Evolutionary conservation across 2,797 vertebrate species (phyloP), one percentile per base, ranked within the genome.

Genomic region (Coregonus sp.): DNA sequence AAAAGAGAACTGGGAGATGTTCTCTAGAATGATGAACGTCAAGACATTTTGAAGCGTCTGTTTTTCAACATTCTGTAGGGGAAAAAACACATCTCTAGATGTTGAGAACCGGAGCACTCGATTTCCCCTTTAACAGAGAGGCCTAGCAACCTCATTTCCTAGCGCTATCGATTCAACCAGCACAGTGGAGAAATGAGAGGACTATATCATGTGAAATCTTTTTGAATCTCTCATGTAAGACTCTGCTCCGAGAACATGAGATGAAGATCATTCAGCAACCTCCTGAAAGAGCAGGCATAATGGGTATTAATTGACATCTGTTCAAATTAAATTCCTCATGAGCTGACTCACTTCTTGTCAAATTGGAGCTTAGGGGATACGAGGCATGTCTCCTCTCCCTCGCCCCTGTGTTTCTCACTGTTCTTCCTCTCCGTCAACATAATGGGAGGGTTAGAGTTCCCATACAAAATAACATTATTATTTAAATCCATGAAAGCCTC

Each of bases 281-380:
- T 83, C 75, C 50, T 73, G 74, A 76, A 81, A 78, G 70, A 79
- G 78, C 74, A 73, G 51, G 69, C 71, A 31, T 78, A 80, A 82
- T 74, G 69, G 70, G 50, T 74, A 76, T 79, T 89, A 86, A 87
- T 88, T 86, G 78, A 81, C 81, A 79, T 85, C 81, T 85, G 83
- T 81, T 82, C 51, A 82, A 84, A 78, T 86, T 73, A 80, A 85
- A 81, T 77, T 81, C 71, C 74, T 78, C 70, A 70, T 73, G 76
- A 85, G 79, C 78, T 88, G 88, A 86, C 89, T 80, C 76, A 82
- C 54, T 83, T 87, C 77, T 75, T 74, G 51, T 82, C 9, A 75
- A 87, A 84, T 84, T 37, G 47, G 47, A 83, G 82, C 85, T 68
- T 75, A 78, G 78, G 80, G 80, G 83, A 75, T 73, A 18, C 14